Evolutionary conservation across 2,888 invertebrate species (phyloP).

Genomic region (Lepidocyrtoides sp.): DNA sequence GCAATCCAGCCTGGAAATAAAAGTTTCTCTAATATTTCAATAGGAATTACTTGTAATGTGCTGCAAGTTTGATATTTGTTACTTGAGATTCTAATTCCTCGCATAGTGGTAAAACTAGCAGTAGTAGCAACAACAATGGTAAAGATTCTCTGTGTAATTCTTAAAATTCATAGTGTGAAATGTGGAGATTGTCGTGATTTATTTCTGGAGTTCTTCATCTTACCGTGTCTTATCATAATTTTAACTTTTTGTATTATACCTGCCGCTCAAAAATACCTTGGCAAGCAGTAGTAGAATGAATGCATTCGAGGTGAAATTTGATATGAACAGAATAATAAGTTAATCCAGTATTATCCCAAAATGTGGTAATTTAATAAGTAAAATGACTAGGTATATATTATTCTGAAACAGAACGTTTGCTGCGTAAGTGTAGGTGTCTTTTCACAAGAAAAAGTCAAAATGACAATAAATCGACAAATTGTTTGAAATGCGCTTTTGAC

Average conservation of each 20-base stretch:
- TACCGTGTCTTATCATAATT: not conserved
- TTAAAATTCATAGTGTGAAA: not conserved
- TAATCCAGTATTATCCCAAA: not conserved
- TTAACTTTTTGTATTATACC: not conserved
- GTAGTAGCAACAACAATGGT: conserved; percentile 11
- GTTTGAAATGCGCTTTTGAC: conserved; percentile 13
- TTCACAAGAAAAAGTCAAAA: not conserved
- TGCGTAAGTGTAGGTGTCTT: not conserved
- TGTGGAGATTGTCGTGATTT: conserved; percentile 11
- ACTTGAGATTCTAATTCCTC: conserved; percentile 17
- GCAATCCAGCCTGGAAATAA: conserved; percentile 67
- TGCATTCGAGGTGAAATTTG: conserved; percentile 43
- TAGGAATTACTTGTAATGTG: conserved; percentile 32
- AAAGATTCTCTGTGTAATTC: conserved; percentile 17
- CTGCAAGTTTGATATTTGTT: not conserved
- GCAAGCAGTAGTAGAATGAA: not conserved
- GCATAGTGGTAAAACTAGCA: no score
- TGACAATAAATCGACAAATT: conserved; percentile 16
- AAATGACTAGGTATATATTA: not conserved
- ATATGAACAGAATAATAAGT: conserved; percentile 55
- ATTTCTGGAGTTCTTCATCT: conserved; percentile 15
- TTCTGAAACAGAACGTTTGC: not conserved
- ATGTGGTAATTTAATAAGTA: not conserved
- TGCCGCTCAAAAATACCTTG: not conserved
- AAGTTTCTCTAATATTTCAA: conserved; percentile 9